A percentile compares a stretch with the other conserved stretches of the same genome.
These are phyloP conservation scores for Amphiura filiformis DNA, from an alignment of 35 echinoderm and acorn worm genomes.

Conservation along the genomic window DNA sequence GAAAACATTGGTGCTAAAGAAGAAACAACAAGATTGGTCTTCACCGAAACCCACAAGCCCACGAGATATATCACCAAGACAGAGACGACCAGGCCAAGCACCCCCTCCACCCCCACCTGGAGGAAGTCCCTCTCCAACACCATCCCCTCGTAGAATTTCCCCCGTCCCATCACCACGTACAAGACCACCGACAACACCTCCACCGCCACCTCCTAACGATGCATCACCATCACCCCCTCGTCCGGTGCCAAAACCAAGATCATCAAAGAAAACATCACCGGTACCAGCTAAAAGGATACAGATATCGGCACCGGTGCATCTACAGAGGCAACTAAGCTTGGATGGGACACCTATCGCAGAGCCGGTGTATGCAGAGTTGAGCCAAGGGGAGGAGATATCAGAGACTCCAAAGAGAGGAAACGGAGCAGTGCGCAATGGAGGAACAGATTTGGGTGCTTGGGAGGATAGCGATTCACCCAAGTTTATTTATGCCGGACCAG, in stretches of 20 bases:
- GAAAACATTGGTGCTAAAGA: neutral
- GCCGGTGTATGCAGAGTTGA: neutral
- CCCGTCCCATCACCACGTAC: neutral
- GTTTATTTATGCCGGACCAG: conserved; percentile 27
- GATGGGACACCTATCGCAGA: neutral
- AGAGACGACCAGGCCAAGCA: neutral
- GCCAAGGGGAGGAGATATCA: neutral
- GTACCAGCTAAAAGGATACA: neutral
- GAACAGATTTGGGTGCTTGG: neutral
- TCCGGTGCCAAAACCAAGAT: neutral
- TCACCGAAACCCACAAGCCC: neutral
- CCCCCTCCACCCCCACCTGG: neutral
- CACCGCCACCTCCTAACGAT: neutral
- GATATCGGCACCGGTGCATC: neutral
- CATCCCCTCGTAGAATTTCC: neutral
- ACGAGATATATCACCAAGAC: neutral
- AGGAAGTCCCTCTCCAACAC: neutral
- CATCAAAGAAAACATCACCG: neutral
- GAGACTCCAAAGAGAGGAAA: neutral
- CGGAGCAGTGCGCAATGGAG: neutral
- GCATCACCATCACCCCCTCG: too few species aligned
- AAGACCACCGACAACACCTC: neutral
- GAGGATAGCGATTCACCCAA: neutral
- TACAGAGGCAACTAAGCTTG: neutral
- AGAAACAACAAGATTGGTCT: neutral